Evolutionary conservation across 64 coral and sea anemone genomes (phyloP).

Genomic region (Platygyra sinensis): DNA sequence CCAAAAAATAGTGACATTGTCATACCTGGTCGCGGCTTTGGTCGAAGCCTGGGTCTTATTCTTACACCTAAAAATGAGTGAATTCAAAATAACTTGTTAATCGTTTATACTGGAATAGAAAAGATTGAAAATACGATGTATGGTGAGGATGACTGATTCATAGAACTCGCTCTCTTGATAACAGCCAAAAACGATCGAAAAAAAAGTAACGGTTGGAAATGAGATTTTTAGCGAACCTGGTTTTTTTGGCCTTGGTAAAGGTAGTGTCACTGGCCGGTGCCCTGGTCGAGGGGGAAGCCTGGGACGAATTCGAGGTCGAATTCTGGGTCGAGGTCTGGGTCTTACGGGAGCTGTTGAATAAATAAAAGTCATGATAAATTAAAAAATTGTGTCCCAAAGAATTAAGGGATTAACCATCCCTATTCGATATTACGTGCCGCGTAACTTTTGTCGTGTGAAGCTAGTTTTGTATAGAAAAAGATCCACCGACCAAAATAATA

Average conservation of each 20-base stretch:
- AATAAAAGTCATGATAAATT: neutral
- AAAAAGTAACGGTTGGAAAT: neutral
- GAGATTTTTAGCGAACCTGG: neutral
- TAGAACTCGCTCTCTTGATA: neutral
- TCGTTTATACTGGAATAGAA: too few species aligned
- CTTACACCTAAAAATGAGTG: neutral
- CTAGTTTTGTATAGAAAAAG: too few species aligned
- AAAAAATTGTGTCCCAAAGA: neutral
- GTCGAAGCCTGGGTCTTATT: neutral
- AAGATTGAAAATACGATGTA: too few species aligned
- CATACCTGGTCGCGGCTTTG: conserved; percentile 27
- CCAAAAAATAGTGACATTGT: neutral
- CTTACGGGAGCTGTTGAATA: neutral
- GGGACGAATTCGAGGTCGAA: conserved; percentile 16
- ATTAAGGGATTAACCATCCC: too few species aligned
- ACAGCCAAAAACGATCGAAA: too few species aligned
- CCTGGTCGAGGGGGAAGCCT: neutral
- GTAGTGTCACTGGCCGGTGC: neutral
- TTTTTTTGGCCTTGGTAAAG: conserved; percentile 25
- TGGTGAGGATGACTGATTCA: too few species aligned
- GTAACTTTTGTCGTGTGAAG: too few species aligned
- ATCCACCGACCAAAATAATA: too few species aligned
- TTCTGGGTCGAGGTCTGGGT: conserved; percentile 8
- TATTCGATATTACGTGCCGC: too few species aligned
- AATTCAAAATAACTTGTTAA: neutral